Evolutionary conservation across 2,113 vertebrate species (phyloP), one percentile per base, ranked within the genome.

Genomic region (Symphodus melops): DNA sequence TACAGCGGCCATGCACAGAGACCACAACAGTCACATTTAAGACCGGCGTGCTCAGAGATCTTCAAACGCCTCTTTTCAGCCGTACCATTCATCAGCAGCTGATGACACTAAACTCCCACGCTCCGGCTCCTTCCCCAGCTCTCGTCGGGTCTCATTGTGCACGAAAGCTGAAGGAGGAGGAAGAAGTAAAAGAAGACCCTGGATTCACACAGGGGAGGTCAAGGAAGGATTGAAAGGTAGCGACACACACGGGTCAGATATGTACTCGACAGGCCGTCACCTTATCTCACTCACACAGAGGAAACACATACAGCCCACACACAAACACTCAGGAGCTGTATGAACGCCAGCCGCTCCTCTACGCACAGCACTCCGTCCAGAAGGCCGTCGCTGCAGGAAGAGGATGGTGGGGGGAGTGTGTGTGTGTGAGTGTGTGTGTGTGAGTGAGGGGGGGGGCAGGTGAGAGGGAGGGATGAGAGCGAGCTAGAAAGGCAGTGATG

Each of bases 371-470:
- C 78, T 91, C 63, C 69, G 88, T 87, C 89, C 90, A 92, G 87
- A 91, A 90, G 91, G 88, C 81, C 86, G 59, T 84, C 87, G 19
- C 90, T 81, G 85, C 86, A 84, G 86, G 84, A 82, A 79, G 83
- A 86, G 76, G 83, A 64, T 73, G 79, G 83, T 72, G 72, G 70
- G 70, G 55, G 52, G 48, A 25, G n/a, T n/a, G n/a, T n/a, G n/a
- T n/a, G n/a, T n/a, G n/a, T n/a, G n/a, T n/a, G n/a, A n/a, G n/a
- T n/a, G n/a, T n/a, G n/a, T n/a, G n/a, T n/a, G n/a, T n/a, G n/a
- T n/a, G n/a, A n/a, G n/a, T n/a, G n/a, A n/a, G n/a, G n/a, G 65
- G 77, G 79, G 72, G 78, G 83, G 84, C 81, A 88, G 81, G 84
- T 82, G 79, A 89, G 71, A 82, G 65, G 53, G 59, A 77, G 71